Conservation (phyloP, 2,113 vertebrate genomes). For the Anguilla rostrata region DNA sequence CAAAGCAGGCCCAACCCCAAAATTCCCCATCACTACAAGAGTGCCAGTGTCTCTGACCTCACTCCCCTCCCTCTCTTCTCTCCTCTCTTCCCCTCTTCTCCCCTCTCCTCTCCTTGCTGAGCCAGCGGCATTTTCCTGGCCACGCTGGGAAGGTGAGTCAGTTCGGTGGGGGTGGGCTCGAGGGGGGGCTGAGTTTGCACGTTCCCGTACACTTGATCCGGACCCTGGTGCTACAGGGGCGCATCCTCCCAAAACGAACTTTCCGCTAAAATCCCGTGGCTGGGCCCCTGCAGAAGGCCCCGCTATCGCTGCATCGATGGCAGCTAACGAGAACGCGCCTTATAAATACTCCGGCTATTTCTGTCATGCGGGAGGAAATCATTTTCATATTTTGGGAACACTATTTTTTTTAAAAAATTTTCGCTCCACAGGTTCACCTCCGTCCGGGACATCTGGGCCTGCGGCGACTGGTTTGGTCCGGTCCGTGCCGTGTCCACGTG, state of each 20-base stretch:
- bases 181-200: slow-evolving; percentile 48
- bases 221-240: slow-evolving; percentile 16
- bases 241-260: slow-evolving; percentile 55
- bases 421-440: background rate
- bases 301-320: slow-evolving; percentile 35
- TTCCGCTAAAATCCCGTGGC: slow-evolving; percentile 37
- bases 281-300: slow-evolving; percentile 29
- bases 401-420: background rate
- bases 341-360: background rate
- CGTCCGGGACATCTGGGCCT: background rate
- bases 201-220: slow-evolving; percentile 46
- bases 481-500: background rate
- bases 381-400: background rate
- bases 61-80: slow-evolving; percentile 20
- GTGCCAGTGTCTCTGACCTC: slow-evolving; percentile 52
- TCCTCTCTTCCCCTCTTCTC: background rate
- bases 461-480: background rate
- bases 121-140: slow-evolving; percentile 42
- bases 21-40: slow-evolving; percentile 19
- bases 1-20: slow-evolving; percentile 32
- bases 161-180: background rate
- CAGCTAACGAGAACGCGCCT: slow-evolving; percentile 3
- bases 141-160: slow-evolving; percentile 35
- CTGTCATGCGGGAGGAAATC: background rate
- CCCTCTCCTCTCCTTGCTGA: background rate